Evolutionary conservation across 2,113 vertebrate species (phyloP).

Genomic region (Phyllopteryx taeniolatus): DNA sequence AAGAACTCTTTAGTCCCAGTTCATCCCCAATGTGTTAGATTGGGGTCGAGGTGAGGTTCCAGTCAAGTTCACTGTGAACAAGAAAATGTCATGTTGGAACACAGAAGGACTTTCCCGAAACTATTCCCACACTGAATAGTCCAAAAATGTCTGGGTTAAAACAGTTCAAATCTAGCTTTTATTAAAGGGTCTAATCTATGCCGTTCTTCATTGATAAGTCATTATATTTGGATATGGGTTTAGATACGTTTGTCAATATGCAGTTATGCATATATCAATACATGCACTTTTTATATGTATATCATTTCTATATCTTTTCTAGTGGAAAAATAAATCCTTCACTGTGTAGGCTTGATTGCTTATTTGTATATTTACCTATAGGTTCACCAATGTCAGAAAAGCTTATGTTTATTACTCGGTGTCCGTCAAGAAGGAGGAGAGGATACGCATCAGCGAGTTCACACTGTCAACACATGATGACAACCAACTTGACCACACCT

Average conservation of each 20-base stretch:
- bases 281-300: no score
- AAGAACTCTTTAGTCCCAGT: neutral
- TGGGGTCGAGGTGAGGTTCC: no score
- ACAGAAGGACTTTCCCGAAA: no score
- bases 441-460: conserved; percentile 79
- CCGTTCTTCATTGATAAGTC: no score
- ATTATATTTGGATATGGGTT: no score
- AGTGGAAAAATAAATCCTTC: neutral
- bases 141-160: no score
- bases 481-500: conserved; percentile 77
- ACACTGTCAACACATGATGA: conserved; percentile 64
- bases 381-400: conserved; percentile 69
- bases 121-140: no score
- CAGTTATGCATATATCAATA: neutral
- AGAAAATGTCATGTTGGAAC: no score
- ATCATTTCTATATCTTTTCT: no score
- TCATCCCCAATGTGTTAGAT: neutral
- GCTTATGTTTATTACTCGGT: conserved; percentile 82
- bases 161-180: no score
- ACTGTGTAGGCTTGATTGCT: neutral
- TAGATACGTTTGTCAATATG: no score
- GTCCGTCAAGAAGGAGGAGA: conserved; percentile 73
- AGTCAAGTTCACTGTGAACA: neutral
- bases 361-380: conserved; percentile 13
- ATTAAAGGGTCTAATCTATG: no score